phyloP scores from a whole-genome alignment of 1,140 invertebrate species.

The Microvelia longipes region DNA sequence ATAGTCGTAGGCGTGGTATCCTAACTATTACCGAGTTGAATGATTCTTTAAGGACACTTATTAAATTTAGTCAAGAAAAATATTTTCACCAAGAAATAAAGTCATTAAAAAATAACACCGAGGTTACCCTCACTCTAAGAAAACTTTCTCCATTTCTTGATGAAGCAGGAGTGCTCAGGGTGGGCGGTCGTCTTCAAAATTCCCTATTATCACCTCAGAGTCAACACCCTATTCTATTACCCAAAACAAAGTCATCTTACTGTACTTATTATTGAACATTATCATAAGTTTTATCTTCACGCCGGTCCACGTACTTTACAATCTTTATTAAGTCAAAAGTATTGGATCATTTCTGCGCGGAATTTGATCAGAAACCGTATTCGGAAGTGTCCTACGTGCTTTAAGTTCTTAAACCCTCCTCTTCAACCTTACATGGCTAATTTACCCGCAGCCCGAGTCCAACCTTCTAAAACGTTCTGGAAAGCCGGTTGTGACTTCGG shows the following conservation, averaged over 20 bases:
- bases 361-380: slow-evolving; percentile 15
- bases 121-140: too few relatives aligned
- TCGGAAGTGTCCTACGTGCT: slow-evolving; percentile 24
- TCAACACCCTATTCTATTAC: slow-evolving; percentile 31
- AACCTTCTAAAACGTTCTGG: slow-evolving; percentile 21
- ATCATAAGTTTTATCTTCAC: slow-evolving; percentile 23
- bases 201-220: slow-evolving; percentile 21
- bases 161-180: slow-evolving; percentile 24
- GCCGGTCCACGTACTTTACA: slow-evolving; percentile 23
- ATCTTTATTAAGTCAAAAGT: slow-evolving; percentile 21
- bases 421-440: slow-evolving; percentile 19
- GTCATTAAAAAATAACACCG: too few relatives aligned
- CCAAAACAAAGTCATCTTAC: slow-evolving; percentile 10
- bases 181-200: slow-evolving; percentile 27
- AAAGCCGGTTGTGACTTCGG: slow-evolving; percentile 7
- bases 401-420: background rate
- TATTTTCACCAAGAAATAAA: too few relatives aligned
- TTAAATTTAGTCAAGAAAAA: too few relatives aligned
- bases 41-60: too few relatives aligned
- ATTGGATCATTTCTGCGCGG: slow-evolving; percentile 24
- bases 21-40: too few relatives aligned
- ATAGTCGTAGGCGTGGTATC: too few relatives aligned
- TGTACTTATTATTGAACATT: slow-evolving; percentile 18
- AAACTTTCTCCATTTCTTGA: slow-evolving; percentile 24
- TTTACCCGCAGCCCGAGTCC: slow-evolving; percentile 18